These are phyloP conservation scores for Antigone vipio DNA, from an alignment of 2,113 vertebrate species.

Conservation along the genomic window DNA sequence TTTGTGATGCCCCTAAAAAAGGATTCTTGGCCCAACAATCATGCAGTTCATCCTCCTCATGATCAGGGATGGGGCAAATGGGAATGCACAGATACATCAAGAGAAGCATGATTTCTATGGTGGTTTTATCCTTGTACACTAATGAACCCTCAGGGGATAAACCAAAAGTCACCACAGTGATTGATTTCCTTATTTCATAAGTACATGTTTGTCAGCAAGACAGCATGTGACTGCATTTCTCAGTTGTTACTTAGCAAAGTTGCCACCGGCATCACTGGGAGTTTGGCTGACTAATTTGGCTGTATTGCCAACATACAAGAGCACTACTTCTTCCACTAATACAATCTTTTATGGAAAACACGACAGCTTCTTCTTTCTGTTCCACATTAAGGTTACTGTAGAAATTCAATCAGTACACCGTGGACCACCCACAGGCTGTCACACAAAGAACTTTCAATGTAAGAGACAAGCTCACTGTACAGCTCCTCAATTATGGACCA, in stretches of 20 bases:
- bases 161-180: not conserved
- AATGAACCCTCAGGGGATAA: not conserved
- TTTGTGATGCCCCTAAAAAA: not conserved
- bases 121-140: not conserved
- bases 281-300: not conserved
- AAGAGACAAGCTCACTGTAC: not conserved
- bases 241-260: not conserved
- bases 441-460: not conserved
- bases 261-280: accelerated
- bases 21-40: not conserved
- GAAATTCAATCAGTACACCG: not conserved
- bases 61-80: not conserved
- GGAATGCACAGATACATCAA: not conserved
- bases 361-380: not conserved
- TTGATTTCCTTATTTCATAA: not conserved
- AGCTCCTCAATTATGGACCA: not conserved
- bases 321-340: not conserved
- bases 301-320: not conserved
- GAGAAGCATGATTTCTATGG: not conserved
- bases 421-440: not conserved
- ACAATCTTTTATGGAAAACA: not conserved
- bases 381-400: not conserved
- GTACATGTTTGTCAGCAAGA: not conserved
- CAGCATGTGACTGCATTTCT: not conserved
- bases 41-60: not conserved